Conservation (phyloP, 2,797 vertebrate species). For the Potorous gilbertii region DNA sequence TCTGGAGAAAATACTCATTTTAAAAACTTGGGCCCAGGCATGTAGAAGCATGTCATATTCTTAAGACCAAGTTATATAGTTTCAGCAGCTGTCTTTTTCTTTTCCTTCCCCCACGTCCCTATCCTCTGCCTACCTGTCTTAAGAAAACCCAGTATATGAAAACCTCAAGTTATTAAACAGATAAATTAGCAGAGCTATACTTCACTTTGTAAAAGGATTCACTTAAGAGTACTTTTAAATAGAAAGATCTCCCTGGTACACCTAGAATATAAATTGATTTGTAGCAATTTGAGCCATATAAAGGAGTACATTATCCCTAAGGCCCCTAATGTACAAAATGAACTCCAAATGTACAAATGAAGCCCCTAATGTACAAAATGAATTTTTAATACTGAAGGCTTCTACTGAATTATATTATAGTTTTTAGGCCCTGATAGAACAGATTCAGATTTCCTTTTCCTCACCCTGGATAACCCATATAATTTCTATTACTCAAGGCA, state of each 20-base stretch:
- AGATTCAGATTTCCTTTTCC: not conserved
- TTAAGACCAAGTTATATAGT: conserved; percentile 36
- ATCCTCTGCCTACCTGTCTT: not conserved
- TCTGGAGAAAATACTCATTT: conserved; percentile 39
- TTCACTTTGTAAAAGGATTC: not conserved
- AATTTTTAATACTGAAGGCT: not conserved
- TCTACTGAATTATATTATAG: not conserved
- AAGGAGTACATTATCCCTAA: not conserved
- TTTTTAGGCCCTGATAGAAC: not conserved
- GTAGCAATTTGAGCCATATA: not conserved
- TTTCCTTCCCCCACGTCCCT: not conserved
- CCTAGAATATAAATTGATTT: not conserved
- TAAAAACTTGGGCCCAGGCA: not conserved
- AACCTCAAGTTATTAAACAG: not conserved
- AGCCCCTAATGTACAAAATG: not conserved
- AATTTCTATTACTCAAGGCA: not conserved
- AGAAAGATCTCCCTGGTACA: not conserved
- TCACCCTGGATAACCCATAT: not conserved
- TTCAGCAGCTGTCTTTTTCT: not conserved
- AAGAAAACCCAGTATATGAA: conserved; percentile 34
- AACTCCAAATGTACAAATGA: not conserved
- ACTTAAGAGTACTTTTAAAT: not conserved
- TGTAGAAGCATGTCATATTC: conserved; percentile 37
- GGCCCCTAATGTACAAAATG: not conserved
- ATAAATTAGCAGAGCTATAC: not conserved